These are phyloP conservation scores for Tetranychus truncatus DNA, from an alignment of 2,888 invertebrate genomes.

Conservation along the genomic window DNA sequence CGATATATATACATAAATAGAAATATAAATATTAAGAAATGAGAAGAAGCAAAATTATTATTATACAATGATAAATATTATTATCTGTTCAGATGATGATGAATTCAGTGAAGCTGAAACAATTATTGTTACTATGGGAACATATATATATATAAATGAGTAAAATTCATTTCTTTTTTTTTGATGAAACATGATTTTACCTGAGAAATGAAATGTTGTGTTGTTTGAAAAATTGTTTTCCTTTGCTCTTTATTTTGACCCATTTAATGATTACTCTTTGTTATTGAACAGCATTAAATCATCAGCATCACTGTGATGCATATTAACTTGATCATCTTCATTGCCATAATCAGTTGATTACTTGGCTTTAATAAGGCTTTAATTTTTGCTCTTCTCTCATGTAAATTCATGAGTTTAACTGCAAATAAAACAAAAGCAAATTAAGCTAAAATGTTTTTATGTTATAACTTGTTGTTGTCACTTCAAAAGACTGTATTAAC, in stretches of 20 bases:
- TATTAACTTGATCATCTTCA: not conserved
- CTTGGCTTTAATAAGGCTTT: too few relatives aligned
- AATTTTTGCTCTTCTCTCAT: too few relatives aligned
- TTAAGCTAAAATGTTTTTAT: too few relatives aligned
- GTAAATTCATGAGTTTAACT: too few relatives aligned
- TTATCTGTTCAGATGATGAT: not conserved
- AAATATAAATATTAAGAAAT: not conserved
- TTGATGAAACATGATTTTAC: not conserved
- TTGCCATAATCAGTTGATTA: too few relatives aligned
- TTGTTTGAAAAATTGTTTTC: not conserved
- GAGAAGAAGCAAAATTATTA: not conserved
- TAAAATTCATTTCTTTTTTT: not conserved
- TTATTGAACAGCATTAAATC: not conserved
- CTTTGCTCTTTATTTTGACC: not conserved
- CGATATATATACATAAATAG: not conserved
- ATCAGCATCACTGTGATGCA: not conserved
- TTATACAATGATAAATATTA: not conserved
- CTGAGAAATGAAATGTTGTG: not conserved
- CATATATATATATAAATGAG: not conserved
- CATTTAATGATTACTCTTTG: not conserved
- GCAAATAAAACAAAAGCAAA: too few relatives aligned
- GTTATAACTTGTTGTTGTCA: too few relatives aligned
- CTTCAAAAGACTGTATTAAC: too few relatives aligned
- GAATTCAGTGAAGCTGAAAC: not conserved
- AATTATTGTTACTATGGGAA: not conserved